Conservation (phyloP, 2,888 invertebrate genomes). For the Vannuccia rotundouncinata region DNA sequence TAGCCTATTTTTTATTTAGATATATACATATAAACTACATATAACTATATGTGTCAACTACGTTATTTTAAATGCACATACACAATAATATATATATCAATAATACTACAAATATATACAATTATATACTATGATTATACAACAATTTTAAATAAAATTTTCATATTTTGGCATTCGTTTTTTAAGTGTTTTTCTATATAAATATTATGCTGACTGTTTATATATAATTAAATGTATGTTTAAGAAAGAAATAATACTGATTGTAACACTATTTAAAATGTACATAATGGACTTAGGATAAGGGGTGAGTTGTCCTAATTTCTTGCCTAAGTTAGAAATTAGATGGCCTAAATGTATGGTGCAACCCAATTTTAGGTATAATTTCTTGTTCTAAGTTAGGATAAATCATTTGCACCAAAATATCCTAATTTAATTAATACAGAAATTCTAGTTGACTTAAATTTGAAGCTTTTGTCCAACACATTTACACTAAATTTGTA, state of each 20-base stretch:
- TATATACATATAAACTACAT: no score
- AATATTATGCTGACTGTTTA: neutral
- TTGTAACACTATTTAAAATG: neutral
- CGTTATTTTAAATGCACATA: no score
- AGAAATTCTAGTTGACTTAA: no score
- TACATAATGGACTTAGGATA: neutral
- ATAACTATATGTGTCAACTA: no score
- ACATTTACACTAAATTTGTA: no score
- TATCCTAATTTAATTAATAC: no score
- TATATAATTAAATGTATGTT: neutral
- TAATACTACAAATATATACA: no score
- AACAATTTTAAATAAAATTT: neutral
- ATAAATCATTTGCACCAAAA: no score
- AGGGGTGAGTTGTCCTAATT: neutral
- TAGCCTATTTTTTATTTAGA: no score
- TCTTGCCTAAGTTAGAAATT: neutral
- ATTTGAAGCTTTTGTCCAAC: no score
- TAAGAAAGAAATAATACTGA: neutral
- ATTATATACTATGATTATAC: neutral
- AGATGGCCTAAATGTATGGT: neutral
- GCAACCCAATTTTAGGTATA: conserved; percentile 6
- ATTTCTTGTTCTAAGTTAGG: conserved; percentile 9
- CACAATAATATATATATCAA: no score
- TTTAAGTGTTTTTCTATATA: neutral
- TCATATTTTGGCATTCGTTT: neutral